Evolutionary conservation across 2,113 vertebrate genomes (phyloP).

Genomic region (Nansenia antarctica): DNA sequence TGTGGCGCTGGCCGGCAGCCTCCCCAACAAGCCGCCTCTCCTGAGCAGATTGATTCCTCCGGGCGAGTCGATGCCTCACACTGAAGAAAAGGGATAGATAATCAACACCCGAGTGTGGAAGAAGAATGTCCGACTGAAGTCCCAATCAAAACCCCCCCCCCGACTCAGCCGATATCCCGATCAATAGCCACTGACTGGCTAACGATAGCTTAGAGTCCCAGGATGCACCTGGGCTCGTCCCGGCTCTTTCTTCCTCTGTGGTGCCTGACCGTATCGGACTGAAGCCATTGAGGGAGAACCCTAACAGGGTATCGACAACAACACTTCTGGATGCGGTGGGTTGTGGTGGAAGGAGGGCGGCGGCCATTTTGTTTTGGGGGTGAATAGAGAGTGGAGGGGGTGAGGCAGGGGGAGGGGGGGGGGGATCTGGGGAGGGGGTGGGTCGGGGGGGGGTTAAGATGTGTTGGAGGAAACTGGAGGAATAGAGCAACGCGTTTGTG

Average conservation of each 20-base stretch:
- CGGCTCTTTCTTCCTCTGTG: background rate
- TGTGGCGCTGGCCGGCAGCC: background rate
- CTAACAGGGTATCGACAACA: constrained; percentile 42
- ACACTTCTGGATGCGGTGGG: constrained; percentile 31
- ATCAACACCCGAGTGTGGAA: background rate
- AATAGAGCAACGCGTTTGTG: constrained; percentile 16
- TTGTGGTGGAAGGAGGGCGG: constrained; percentile 26
- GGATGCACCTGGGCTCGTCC: background rate
- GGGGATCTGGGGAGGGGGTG: constrained; percentile 7
- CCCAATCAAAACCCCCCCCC: background rate
- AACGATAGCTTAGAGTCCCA: background rate
- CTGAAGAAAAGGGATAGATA: background rate
- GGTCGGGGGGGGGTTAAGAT: constrained; percentile 8
- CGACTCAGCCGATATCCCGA: background rate
- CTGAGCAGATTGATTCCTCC: background rate
- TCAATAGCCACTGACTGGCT: background rate
- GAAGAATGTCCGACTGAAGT: background rate
- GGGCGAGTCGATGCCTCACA: background rate
- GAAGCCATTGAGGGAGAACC: constrained; percentile 23
- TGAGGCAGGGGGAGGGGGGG: background rate
- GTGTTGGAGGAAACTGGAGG: constrained; percentile 5
- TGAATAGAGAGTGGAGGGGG: constrained; percentile 17
- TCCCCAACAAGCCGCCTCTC: background rate
- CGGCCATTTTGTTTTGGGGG: constrained; percentile 19
- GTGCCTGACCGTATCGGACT: background rate